Evolutionary conservation across 2,888 invertebrate genomes (phyloP), one percentile per base, ranked within the genome.

Genomic region (Oscheius sp.): DNA sequence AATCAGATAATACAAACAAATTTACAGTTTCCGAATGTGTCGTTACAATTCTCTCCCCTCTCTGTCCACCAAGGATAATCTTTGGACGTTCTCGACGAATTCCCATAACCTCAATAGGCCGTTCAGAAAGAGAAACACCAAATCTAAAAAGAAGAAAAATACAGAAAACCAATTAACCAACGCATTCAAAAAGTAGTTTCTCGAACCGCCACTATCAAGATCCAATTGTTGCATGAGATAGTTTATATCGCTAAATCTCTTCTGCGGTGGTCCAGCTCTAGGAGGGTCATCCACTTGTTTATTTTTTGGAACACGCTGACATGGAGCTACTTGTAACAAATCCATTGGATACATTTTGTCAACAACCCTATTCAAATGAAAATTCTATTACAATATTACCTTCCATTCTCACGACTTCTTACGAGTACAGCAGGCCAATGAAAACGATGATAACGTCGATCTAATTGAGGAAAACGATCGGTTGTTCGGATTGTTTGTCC

Each of bases 61-160:
- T 20, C 12, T 32, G 9, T 32, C 24, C 22, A 14, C 22, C 24
- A 47, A 49, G 49, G 33, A 47, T n/a, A 49, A 51, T 51, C 44
- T 64, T 51, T 8, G 66, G 66, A 6, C 38, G 3, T 41, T 66
- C 38, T 17, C 66, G 41, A 20, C 57, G 44, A 45, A 66, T 66
- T 28, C 33, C 66, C 12, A 45, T 57, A 1, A 66, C 66, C 24
- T 44, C 17, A 14, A 44, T 38, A 8, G 66, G 66, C 4, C 24
- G 24, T 20, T 26, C 22, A 12, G 66, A 44, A 24, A 66, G 32
- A 14, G 33, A 26, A 20, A 66, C 57, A 9, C 66, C 66, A 28
- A 66, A 66, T 12, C 66, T 66, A 26, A 22, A 30, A 62, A n/a
- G n/a, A n/a, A n/a, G n/a, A n/a, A n/a, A 17, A 62, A n/a, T n/a